Evolutionary conservation across 2,113 vertebrate genomes (phyloP).

Genomic region (Lepisosteus oculatus): DNA sequence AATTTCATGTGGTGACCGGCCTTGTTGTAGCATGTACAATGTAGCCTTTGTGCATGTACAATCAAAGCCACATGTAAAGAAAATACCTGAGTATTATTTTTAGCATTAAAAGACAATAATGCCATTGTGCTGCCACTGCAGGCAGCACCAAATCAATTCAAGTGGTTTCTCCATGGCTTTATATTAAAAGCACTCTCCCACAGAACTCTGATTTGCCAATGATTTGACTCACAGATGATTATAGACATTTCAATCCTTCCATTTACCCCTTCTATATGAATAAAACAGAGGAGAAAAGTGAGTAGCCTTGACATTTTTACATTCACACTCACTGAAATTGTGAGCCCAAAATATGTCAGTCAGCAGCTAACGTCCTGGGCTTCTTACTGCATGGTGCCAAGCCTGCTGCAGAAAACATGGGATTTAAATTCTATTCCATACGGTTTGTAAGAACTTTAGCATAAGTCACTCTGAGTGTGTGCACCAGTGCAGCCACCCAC

Average conservation of each 20-base stretch:
- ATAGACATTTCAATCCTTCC: conserved; percentile 17
- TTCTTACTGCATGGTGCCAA: conserved; percentile 16
- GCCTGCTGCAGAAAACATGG: background rate
- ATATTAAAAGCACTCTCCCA: conserved; percentile 16
- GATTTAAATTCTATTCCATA: conserved; percentile 17
- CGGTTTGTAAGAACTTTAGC: conserved; percentile 22
- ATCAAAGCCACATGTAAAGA: conserved; percentile 60
- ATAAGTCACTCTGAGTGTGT: conserved; percentile 11
- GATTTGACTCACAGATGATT: conserved; percentile 20
- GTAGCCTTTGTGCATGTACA: conserved; percentile 49
- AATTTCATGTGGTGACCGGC: conserved; percentile 21
- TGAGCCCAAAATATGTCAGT: conserved; percentile 26
- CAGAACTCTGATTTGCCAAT: conserved; percentile 14
- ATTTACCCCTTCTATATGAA: conserved; percentile 23
- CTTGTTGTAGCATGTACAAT: conserved; percentile 38
- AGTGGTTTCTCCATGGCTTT: conserved; percentile 16
- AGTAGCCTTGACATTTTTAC: conserved; percentile 27
- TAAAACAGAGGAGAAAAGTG: conserved; percentile 27
- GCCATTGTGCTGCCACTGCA: conserved; percentile 34
- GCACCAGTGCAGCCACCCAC: conserved; percentile 31
- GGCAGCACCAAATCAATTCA: conserved; percentile 7
- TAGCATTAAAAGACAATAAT: conserved; percentile 37
- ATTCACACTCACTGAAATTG: conserved; percentile 2
- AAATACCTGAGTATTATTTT: conserved; percentile 40
- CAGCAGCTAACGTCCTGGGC: conserved; percentile 21